phyloP scores from a whole-genome alignment of 2,113 vertebrate genomes.

The Regulus satrapa region DNA sequence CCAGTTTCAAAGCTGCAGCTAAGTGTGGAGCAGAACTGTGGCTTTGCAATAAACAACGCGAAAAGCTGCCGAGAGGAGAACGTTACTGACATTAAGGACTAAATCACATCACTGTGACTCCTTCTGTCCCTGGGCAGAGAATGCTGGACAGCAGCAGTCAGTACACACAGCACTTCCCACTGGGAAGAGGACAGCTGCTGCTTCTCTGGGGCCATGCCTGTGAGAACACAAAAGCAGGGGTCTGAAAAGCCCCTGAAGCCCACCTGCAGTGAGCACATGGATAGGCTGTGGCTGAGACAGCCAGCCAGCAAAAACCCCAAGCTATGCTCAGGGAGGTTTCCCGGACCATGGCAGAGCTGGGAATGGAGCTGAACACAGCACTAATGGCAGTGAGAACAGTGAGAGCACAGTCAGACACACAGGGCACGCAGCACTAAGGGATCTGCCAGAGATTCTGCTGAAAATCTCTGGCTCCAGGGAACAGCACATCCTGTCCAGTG shows the following conservation, averaged over 20 bases:
- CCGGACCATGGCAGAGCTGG: not conserved
- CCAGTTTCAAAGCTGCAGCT: not conserved
- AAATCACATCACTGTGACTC: not conserved
- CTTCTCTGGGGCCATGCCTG: rapidly evolving
- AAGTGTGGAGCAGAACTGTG: not conserved
- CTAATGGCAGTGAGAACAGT: not conserved
- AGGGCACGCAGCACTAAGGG: not conserved
- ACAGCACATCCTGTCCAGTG: not conserved
- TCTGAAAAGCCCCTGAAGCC: not conserved
- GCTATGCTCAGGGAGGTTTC: not conserved
- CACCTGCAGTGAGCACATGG: rapidly evolving
- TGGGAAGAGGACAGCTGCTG: not conserved
- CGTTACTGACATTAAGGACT: not conserved
- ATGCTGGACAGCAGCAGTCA: not conserved
- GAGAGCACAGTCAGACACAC: not conserved
- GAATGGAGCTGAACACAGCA: not conserved
- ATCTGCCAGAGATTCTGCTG: not conserved
- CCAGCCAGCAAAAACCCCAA: not conserved
- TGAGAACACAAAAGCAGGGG: rapidly evolving
- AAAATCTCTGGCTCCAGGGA: not conserved
- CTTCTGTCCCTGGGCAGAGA: not conserved
- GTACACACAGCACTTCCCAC: rapidly evolving
- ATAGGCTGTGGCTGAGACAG: not conserved
- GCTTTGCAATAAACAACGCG: not conserved
- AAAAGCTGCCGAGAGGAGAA: not conserved